Base-by-base conservation (phyloP, 2,888 invertebrate species). In the Enchytraeus crypticus region DNA sequence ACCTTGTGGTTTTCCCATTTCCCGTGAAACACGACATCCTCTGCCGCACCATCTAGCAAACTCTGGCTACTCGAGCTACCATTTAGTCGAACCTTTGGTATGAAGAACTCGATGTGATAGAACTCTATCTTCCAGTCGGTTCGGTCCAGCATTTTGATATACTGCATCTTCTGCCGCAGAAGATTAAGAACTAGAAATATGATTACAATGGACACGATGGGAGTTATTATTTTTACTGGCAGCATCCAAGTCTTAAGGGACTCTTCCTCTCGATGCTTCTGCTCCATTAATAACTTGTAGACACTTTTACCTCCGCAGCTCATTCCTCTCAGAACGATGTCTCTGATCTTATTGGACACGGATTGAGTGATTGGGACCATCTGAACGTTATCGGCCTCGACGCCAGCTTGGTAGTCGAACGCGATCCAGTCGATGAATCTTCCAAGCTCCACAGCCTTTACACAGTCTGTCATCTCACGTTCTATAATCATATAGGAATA, bases 401-500 rank as follows among this genome's bases (percentile, higher is more conserved):
- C 2, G 11, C 61, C 47, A 1, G 73, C 70, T 3, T 53, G 43
- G 2, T 46, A n/a, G 0, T 64, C 62, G 2, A 30, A 32, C 5
- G n/a, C 23, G 27, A 49, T 32, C 58, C 61, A 61, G 43, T 45
- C 30, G 2, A 60, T 43, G 59, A 53, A 62, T 5, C 49, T 45
- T 30, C 30, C 51, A n/a, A 77, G 64, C 61, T 77, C 77, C 29
- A 66, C 68, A 18, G 72, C 71, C 2, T 66, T 57, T 1, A 62
- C 62, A 62, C 77, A 77, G 51, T 70, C 60, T 8, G 23, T 70
- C 21, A 45, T 47, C 2, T 65, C 64, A 57, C 60, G 62, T 21
- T 67, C 64, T 1, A 74, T 61, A 38, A 76, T 67, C 57, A 77
- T 66, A 64, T 74, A 74, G 0, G 75, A 73, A 61, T 71, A 76